Evolutionary conservation across 2,888 invertebrate species (phyloP).

Genomic region (Patella depressa): DNA sequence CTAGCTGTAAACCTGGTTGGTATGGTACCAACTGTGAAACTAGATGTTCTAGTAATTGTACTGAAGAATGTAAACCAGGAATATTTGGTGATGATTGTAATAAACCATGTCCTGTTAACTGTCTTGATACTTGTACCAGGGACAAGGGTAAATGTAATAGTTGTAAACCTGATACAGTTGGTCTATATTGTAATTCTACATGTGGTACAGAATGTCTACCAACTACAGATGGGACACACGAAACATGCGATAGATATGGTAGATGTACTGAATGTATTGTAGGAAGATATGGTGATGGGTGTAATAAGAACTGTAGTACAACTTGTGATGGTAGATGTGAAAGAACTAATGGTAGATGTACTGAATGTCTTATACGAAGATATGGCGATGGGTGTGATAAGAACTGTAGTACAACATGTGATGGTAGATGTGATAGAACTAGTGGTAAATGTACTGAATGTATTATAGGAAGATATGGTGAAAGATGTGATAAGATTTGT

Average conservation of each 20-base stretch:
- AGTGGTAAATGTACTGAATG: background rate
- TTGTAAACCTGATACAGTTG: too few species aligned
- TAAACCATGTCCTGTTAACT: background rate
- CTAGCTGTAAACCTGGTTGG: too few species aligned
- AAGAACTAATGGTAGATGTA: background rate
- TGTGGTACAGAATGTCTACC: background rate
- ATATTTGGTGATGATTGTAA: slow-evolving; percentile 5
- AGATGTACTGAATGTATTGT: slow-evolving; percentile 2
- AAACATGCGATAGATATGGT: background rate
- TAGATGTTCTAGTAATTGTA: too few species aligned
- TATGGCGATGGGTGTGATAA: background rate
- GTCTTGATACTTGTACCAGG: too few species aligned
- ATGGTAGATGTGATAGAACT: background rate
- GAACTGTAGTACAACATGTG: background rate
- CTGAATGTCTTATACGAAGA: background rate
- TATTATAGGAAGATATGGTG: background rate
- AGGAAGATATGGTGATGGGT: too few species aligned
- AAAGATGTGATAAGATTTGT: background rate
- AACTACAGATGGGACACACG: background rate
- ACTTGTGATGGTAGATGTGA: too few species aligned
- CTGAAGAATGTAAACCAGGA: background rate
- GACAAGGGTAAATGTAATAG: too few species aligned
- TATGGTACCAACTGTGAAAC: too few species aligned
- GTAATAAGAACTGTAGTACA: too few species aligned
- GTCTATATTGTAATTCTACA: background rate